A percentile compares a stretch with the other conserved stretches of the same genome.
Evolutionary conservation across 2,113 vertebrate genomes (phyloP).

Genomic region (Ptychochromis oligacanthus): DNA sequence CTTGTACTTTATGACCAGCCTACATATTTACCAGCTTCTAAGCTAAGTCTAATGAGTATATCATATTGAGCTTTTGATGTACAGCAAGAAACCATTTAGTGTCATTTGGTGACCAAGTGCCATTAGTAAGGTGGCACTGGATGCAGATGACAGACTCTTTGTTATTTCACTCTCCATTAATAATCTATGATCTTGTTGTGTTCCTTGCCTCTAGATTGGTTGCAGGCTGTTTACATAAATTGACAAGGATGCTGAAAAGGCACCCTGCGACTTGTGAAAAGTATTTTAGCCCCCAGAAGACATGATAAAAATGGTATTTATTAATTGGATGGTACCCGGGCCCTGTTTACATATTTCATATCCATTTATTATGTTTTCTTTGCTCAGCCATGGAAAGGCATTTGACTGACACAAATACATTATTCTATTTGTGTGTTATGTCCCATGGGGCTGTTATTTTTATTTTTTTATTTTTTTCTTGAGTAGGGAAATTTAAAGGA

Average conservation of each 20-base stretch:
- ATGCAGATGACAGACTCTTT: constrained; percentile 67
- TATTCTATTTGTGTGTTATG: constrained; percentile 77
- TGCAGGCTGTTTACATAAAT: constrained; percentile 75
- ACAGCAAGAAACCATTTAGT: constrained; percentile 24
- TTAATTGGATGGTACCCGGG: constrained; percentile 72
- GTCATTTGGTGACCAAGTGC: constrained; percentile 36
- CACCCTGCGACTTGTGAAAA: constrained; percentile 63
- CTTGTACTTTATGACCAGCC: constrained; percentile 1
- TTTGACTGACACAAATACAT: constrained; percentile 79
- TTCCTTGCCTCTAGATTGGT: constrained; percentile 61
- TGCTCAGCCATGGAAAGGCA: constrained; percentile 56
- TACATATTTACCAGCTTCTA: neutral
- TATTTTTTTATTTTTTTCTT: constrained; percentile 74
- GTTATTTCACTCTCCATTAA: constrained; percentile 72
- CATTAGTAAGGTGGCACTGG: constrained; percentile 57
- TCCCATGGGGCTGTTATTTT: constrained; percentile 71
- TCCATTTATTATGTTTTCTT: constrained; percentile 75
- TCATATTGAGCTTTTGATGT: constrained; percentile 18
- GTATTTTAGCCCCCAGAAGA: constrained; percentile 67
- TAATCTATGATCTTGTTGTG: constrained; percentile 73
- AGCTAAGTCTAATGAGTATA: constrained; percentile 16
- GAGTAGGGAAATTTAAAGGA: constrained; percentile 69
- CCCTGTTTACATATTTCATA: constrained; percentile 73
- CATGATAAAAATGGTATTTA: constrained; percentile 66
- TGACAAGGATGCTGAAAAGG: constrained; percentile 66